Evolutionary conservation across 2,113 vertebrate species (phyloP).

Genomic region (Maccullochella peelii): DNA sequence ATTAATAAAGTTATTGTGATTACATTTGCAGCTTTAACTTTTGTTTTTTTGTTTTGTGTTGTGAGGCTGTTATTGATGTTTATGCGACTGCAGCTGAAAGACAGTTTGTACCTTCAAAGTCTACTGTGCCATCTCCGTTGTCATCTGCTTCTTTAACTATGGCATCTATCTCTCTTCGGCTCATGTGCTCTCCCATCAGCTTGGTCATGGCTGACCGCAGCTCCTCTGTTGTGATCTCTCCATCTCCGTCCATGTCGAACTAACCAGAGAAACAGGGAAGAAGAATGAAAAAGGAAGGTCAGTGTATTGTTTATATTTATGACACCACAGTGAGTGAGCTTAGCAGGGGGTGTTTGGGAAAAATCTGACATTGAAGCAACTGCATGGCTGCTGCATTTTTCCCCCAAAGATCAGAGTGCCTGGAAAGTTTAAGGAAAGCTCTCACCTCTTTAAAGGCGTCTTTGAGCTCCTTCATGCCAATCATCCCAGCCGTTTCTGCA

Average conservation of each 20-base stretch:
- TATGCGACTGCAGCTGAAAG: background rate
- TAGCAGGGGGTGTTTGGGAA: background rate
- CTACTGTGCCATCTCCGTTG: constrained; percentile 90
- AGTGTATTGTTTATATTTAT: background rate
- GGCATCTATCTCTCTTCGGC: constrained; percentile 82
- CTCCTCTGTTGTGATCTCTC: constrained; percentile 88
- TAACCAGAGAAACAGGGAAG: constrained; percentile 39
- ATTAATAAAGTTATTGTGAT: background rate
- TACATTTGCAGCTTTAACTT: background rate
- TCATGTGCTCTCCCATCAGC: constrained; percentile 88
- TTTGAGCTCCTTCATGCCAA: constrained; percentile 89
- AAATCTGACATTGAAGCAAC: background rate
- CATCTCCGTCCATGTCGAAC: constrained; percentile 90
- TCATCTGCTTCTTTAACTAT: constrained; percentile 88
- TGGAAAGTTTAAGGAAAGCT: background rate
- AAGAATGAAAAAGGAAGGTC: background rate
- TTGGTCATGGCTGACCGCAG: constrained; percentile 87
- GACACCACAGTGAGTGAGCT: background rate
- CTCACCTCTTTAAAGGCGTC: constrained; percentile 91
- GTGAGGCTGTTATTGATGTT: background rate
- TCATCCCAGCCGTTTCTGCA: constrained; percentile 91
- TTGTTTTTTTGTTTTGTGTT: background rate
- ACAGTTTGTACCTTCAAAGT: constrained; percentile 88
- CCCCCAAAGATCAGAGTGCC: background rate
- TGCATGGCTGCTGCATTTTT: background rate